phyloP scores from a whole-genome alignment of 2,113 vertebrate species.

The Mesitornis unicolor region DNA sequence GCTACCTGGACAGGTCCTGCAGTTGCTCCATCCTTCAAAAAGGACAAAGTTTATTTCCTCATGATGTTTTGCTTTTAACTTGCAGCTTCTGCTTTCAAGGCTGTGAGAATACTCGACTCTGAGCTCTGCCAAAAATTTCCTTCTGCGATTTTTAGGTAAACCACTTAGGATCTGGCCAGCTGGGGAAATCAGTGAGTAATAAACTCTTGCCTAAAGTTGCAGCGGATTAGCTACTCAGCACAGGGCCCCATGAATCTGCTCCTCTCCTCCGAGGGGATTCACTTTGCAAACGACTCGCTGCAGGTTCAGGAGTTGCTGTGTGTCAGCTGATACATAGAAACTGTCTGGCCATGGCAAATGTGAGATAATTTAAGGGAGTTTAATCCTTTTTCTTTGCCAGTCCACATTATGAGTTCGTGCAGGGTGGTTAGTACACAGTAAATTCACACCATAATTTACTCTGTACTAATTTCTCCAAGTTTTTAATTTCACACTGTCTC shows the following conservation, averaged over 20 bases:
- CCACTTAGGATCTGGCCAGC: not conserved
- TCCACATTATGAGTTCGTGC: slow-evolving; percentile 26
- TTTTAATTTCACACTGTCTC: slow-evolving; percentile 67
- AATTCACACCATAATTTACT: slow-evolving; percentile 62
- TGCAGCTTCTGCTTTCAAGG: not conserved
- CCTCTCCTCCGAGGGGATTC: not conserved
- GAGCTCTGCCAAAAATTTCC: not conserved
- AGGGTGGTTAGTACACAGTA: slow-evolving; percentile 26
- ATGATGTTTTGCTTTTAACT: not conserved
- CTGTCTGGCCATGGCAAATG: slow-evolving; percentile 48
- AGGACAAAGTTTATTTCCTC: not conserved
- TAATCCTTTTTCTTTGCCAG: slow-evolving; percentile 54
- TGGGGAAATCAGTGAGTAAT: not conserved
- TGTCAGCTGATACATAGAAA: slow-evolving; percentile 37
- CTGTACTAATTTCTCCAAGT: slow-evolving; percentile 54
- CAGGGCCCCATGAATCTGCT: not conserved
- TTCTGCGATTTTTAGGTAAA: not conserved
- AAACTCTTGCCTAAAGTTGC: not conserved
- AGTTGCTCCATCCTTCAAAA: not conserved
- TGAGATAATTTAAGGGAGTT: slow-evolving; percentile 52
- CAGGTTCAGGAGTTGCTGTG: not conserved
- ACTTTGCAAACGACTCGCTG: accelerated
- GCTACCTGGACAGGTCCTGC: not conserved
- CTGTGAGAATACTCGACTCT: not conserved
- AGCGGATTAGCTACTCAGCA: not conserved